Evolutionary conservation across 2,888 invertebrate species (phyloP), one percentile per base, ranked within the genome.

Genomic region (Noctua fimbriata): DNA sequence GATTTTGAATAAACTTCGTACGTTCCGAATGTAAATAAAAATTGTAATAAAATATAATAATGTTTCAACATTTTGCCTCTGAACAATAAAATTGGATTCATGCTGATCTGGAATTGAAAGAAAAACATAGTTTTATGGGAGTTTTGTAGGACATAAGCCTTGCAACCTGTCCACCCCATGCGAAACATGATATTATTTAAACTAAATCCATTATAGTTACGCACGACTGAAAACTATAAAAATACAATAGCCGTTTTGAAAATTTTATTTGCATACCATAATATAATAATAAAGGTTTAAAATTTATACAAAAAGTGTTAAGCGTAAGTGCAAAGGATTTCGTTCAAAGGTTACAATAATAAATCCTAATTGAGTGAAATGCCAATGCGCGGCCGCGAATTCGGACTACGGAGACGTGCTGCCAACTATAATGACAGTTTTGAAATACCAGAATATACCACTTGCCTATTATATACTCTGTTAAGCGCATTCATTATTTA

Each of bases 61-160:
- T 87, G 78, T 78, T 78, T 72, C 76, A 81, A 81, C 67, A 88
- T 82, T 69, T 87, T 87, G 79, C 89, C 63, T 69, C 69, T 47
- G 83, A 88, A 89, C 89, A 88, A 88, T 87, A 88, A 88, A 87
- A 89, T 89, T 89, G 88, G 73, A 84, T 89, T 88, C 88, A 84
- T 84, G 75, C 74, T 76, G 86, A 76, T 79, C 82, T 85, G 88
- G 85, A 79, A 47, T 75, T 73, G 83, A 87, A 88, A 85, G 77
- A 73, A 85, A 79, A 89, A 85, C 73, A 88, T 73, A 81, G 79
- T 85, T 82, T 55, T 55, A 73, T 77, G 49, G 58, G 69, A 76
- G 6, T 73, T 66, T 67, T 58, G 63, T 77, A 87, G 32, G 87
- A 87, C 71, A 86, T 28, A 66, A 80, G 55, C 44, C 52, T 41